Evolutionary conservation across 2,797 vertebrate genomes (phyloP), one percentile per base, ranked within the genome.

Genomic region (Myiotriccus ornatus): DNA sequence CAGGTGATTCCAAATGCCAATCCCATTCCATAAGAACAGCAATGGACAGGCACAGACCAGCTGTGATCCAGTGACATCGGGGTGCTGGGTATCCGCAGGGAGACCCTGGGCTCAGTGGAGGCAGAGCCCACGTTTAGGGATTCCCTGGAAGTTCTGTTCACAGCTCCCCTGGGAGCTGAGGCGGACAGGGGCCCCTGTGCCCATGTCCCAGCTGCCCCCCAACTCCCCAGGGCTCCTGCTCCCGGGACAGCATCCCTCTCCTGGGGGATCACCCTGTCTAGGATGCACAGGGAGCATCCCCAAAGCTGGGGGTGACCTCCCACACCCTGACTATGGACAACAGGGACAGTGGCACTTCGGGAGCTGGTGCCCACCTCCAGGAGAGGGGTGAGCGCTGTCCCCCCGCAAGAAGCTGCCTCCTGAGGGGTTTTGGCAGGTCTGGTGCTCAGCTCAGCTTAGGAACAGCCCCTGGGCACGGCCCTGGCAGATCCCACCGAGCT

Each of bases 321-420:
- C 27, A 44, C n/a, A 12, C 23, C 80, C 47, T 16, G 39, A 41
- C 28, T 23, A 32, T 10, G 37, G 7, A 18, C 12, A 24, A 5
- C 4, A 5, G 4, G 20, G 25, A 76, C 0, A 0, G 62, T 1
- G 24, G 17, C 50, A 24, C 28, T 9, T 1, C 0, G 11, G 56
- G 28, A 71, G 13, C 12, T 3, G 22, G 12, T 24, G 23, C 30
- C 11, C 80, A 65, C 47, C 76, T 24, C 18, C 1, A 3, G 6
- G 22, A 44, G 11, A 53, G 46, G 23, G 14, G 9, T 4, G 2
- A 7, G 55, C 5, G 35, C 28, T 10, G 30, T n/a, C 7, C 19
- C 7, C 14, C 3, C 1, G 3, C 9, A 17, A 9, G 6, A 49
- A 62, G 44, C 7, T 0, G 35, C 55, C 83, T 24, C 71, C 3